These are phyloP conservation scores for Cebidichthys violaceus DNA, from an alignment of 2,113 vertebrate species.

Conservation along the genomic window DNA sequence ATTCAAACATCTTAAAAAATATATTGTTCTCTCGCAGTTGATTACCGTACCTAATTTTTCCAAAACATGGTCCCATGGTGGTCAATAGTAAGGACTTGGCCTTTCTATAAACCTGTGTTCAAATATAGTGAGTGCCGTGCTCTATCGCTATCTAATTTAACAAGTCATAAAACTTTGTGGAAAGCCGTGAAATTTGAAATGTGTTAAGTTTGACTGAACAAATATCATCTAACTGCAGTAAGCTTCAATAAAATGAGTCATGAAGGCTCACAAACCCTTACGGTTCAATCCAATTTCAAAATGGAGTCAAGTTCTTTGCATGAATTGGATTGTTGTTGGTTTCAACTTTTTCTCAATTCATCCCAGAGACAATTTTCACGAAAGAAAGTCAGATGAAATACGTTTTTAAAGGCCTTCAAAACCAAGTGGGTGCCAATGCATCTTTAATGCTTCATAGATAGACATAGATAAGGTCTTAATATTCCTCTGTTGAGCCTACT, in stretches of 20 bases:
- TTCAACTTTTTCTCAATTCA: neutral
- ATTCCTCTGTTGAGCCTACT: conserved; percentile 3
- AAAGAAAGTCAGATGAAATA: neutral
- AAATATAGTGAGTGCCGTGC: too few relatives aligned
- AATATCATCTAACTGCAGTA: neutral
- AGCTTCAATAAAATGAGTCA: neutral
- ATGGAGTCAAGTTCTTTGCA: neutral
- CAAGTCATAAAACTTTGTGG: neutral
- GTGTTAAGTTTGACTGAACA: neutral
- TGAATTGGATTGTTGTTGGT: neutral
- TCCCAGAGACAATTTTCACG: neutral
- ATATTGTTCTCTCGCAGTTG: too few relatives aligned
- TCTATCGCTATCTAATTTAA: neutral
- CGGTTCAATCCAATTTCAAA: neutral
- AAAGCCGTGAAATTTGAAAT: neutral
- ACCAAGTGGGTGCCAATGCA: neutral
- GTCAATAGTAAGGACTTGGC: too few relatives aligned
- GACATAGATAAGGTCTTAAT: conserved; percentile 32
- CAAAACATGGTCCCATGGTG: too few relatives aligned
- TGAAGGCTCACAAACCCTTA: neutral
- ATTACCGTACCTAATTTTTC: too few relatives aligned
- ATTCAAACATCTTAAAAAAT: too few relatives aligned
- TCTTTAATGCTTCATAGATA: neutral
- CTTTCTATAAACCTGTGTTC: too few relatives aligned
- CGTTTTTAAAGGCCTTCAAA: neutral